Base-by-base conservation (phyloP, 2,888 invertebrate genomes). In the Nomada flava region DNA sequence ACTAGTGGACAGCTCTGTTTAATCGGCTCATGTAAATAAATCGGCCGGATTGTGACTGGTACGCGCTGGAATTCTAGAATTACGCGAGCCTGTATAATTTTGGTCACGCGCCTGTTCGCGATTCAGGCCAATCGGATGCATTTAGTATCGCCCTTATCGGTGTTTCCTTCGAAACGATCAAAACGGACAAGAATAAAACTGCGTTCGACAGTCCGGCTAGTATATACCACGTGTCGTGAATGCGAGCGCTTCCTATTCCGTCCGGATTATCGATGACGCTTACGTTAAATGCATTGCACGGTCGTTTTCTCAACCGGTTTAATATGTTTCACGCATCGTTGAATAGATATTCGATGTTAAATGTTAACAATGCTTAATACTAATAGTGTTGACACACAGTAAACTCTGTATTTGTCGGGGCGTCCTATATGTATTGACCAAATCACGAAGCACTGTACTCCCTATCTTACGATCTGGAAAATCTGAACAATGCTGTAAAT, bases 21-120 rank as follows among this genome's bases (percentile, higher is more conserved):
- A 83, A 87, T 87, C 79, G 81, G 68, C 78, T 81, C 78, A 69
- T 81, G 78, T 79, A 87, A 87, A 87, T 87, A 87, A 85, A 86
- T 85, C 73, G 68, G 57, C 18, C 47, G 52, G 65, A 79, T 72
- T 42, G 67, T 53, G 79, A 86, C 57, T 52, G 62, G 18, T 55
- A 69, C 77, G 60, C 60, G 62, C 47, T 53, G 47, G 64, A 79
- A 78, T 65, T 86, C 73, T 44, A 76, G 70, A 76, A 79, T 83
- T 79, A 72, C 74, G 42, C 20, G 55, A 57, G 36, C 26, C 23
- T 52, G 60, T 67, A 76, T 85, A 87, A 87, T 83, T 85, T 86
- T 72, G 60, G 76, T 86, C 79, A 70, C 64, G 73, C 53, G 71
- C 18, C 64, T 47, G 71, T 44, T 83, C 82, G 69, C 75, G 73